phyloP scores from a whole-genome alignment of 2,888 invertebrate genomes.

The Pediacus dermestoides region DNA sequence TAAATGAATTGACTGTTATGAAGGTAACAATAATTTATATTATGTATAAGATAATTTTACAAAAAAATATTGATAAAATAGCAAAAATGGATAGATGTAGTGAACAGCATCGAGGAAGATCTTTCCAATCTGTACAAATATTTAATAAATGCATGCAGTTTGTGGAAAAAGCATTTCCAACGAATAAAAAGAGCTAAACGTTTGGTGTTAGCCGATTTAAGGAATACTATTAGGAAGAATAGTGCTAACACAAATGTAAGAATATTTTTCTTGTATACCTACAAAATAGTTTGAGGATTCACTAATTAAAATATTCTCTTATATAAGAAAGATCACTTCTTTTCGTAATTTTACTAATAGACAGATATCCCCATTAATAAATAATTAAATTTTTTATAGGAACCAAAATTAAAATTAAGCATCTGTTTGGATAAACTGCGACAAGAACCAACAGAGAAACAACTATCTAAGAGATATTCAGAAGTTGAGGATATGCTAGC shows the following conservation, averaged over 20 bases:
- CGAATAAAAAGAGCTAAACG: conserved; percentile 29
- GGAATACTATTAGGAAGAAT: conserved; percentile 26
- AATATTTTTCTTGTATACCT: no score
- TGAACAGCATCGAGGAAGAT: conserved; percentile 24
- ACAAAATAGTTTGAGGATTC: no score
- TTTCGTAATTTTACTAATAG: no score
- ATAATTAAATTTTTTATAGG: conserved; percentile 22
- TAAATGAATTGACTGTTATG: no score
- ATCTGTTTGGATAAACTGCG: conserved; percentile 34
- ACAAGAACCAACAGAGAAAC: conserved; percentile 29
- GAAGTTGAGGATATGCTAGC: conserved; percentile 5
- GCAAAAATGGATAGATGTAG: conserved; percentile 32
- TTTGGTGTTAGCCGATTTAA: conserved; percentile 32
- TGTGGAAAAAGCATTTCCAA: conserved; percentile 38
- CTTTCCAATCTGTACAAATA: conserved; percentile 29
- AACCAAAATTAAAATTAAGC: conserved; percentile 31
- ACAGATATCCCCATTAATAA: no score
- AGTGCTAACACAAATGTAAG: conserved; percentile 8
- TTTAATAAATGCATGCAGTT: conserved; percentile 26
- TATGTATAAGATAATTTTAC: no score
- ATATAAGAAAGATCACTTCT: no score
- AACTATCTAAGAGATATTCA: background rate
- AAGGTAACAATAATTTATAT: no score
- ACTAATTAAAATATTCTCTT: no score
- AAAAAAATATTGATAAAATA: no score